These are phyloP conservation scores for Wasmannia auropunctata DNA, from an alignment of 1,140 invertebrate genomes.

Conservation along the genomic window DNA sequence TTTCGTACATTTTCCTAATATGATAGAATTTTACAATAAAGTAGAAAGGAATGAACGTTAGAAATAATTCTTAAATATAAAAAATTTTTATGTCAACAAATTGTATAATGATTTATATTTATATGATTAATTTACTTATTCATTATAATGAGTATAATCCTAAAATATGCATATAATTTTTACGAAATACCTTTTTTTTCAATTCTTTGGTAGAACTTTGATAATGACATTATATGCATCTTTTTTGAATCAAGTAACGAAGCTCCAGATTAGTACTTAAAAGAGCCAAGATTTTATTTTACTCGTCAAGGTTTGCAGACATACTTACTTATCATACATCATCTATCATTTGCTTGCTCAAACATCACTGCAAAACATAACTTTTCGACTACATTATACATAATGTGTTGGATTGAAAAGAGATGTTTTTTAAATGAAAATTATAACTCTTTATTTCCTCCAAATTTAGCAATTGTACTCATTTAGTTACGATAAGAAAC, in stretches of 20 bases:
- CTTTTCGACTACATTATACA: not conserved
- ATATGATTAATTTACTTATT: not conserved
- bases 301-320: not conserved
- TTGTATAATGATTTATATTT: slow-evolving; percentile 6
- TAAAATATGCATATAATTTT: not conserved
- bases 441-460: no score
- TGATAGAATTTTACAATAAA: not conserved
- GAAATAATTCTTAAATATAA: not conserved
- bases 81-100: not conserved
- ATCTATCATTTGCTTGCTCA: not conserved
- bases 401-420: not conserved
- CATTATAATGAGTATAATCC: not conserved
- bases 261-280: not conserved
- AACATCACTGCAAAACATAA: not conserved
- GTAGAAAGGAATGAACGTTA: not conserved
- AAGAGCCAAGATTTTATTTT: not conserved
- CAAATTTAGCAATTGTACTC: not conserved
- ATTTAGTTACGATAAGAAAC: not conserved
- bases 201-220: not conserved
- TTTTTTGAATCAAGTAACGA: not conserved
- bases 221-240: not conserved
- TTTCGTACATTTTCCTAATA: not conserved
- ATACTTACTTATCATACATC: not conserved
- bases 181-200: not conserved
- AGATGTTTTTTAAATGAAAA: not conserved